Conservation (phyloP, 2,888 invertebrate genomes). For the Ecliptopera silaceata region DNA sequence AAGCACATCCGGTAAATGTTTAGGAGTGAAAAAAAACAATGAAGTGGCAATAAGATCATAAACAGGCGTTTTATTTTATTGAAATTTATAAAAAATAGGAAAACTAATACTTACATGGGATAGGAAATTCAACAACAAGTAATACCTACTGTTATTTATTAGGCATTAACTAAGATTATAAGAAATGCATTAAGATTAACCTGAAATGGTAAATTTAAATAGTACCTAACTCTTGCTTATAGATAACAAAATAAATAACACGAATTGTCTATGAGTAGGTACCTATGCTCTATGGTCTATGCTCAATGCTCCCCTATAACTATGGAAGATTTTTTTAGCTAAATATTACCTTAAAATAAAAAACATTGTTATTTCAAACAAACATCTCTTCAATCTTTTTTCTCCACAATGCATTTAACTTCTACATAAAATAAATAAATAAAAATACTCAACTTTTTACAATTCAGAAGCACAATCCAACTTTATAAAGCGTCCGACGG, state of each 20-base stretch:
- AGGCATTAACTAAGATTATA: too few species aligned
- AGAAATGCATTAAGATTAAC: too few species aligned
- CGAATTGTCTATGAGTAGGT: too few species aligned
- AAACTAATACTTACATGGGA: not conserved
- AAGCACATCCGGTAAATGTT: constrained; percentile 16
- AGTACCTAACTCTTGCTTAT: too few species aligned
- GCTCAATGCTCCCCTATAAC: not conserved
- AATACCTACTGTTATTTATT: not conserved
- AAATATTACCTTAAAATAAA: not conserved
- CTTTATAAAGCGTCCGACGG: constrained; percentile 22
- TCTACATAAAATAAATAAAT: constrained; percentile 14
- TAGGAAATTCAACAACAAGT: not conserved
- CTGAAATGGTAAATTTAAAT: too few species aligned
- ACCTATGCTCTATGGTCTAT: too few species aligned
- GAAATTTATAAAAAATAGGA: not conserved
- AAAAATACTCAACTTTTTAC: constrained; percentile 17
- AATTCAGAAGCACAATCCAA: constrained; percentile 5
- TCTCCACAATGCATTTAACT: not conserved
- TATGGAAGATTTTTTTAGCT: not conserved
- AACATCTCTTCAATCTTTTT: not conserved
- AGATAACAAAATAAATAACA: too few species aligned
- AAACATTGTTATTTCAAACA: not conserved
- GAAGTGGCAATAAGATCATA: not conserved
- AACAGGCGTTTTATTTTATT: not conserved
- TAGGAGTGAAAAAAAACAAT: not conserved